These are phyloP conservation scores for Scaeva pyrastri DNA, from an alignment of 2,888 invertebrate species.

Conservation along the genomic window DNA sequence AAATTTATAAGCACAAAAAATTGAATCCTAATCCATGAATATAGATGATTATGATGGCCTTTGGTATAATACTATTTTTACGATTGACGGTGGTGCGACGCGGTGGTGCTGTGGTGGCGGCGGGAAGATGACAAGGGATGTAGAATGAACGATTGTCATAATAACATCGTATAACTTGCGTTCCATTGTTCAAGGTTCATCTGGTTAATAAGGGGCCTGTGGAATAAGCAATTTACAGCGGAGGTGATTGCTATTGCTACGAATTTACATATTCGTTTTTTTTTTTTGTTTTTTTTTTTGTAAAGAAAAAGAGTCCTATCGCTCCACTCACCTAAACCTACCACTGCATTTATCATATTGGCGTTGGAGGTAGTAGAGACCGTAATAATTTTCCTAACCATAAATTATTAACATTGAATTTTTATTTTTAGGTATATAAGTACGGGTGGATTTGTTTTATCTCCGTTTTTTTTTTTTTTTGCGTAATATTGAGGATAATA, in stretches of 20 bases:
- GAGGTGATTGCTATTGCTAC: slow-evolving; percentile 74
- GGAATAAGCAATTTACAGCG: slow-evolving; percentile 56
- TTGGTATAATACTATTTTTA: slow-evolving; percentile 50
- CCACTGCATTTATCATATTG: not conserved
- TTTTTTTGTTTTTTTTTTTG: no score
- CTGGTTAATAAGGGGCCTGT: slow-evolving; percentile 70
- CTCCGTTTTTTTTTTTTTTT: slow-evolving; percentile 50
- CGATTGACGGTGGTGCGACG: not conserved
- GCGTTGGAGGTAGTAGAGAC: slow-evolving; percentile 37
- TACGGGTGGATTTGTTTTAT: slow-evolving; percentile 72
- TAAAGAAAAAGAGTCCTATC: slow-evolving; percentile 9
- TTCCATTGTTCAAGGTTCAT: slow-evolving; percentile 73
- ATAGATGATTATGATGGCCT: slow-evolving; percentile 83
- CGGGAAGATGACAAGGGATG: slow-evolving; percentile 7
- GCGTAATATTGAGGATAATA: slow-evolving; percentile 58
- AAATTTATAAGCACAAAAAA: slow-evolving; percentile 79
- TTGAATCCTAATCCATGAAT: slow-evolving; percentile 84
- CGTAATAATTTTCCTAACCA: slow-evolving; percentile 76
- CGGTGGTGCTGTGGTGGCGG: no score
- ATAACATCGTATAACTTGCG: slow-evolving; percentile 61
- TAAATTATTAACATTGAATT: slow-evolving; percentile 76
- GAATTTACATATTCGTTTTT: slow-evolving; percentile 73
- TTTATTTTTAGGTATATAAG: slow-evolving; percentile 76
- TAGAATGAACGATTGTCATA: slow-evolving; percentile 62
- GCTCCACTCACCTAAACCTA: slow-evolving; percentile 27